A percentile compares a stretch with the other conserved stretches of the same genome.
Evolutionary conservation across 2,797 vertebrate genomes (phyloP).

Genomic region (Clamator glandarius): DNA sequence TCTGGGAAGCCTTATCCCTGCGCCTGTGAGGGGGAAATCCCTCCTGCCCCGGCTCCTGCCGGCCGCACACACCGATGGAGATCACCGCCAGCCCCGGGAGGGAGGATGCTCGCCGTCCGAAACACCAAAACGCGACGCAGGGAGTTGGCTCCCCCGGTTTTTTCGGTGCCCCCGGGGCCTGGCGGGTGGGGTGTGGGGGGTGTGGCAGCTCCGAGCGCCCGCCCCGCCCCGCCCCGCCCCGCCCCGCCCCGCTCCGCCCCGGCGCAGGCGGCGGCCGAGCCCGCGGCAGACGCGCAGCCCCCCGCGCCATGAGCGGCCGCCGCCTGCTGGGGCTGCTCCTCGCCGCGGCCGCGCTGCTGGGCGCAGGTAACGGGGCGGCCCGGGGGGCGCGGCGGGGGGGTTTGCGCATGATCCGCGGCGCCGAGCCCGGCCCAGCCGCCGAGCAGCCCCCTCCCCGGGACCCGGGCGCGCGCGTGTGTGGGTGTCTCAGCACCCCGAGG

Average conservation of each 20-base stretch:
- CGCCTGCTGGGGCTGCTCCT: conserved; percentile 4
- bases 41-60: too few species aligned
- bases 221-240: not conserved
- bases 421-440: not conserved
- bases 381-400: not conserved
- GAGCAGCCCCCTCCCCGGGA: not conserved
- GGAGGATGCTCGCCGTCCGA: too few species aligned
- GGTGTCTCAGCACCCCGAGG: not conserved
- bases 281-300: not conserved
- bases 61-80: too few species aligned
- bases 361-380: conserved; percentile 9
- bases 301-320: conserved; percentile 1
- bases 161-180: too few species aligned
- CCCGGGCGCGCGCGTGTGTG: too few species aligned
- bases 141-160: too few species aligned
- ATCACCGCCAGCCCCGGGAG: too few species aligned
- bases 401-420: not conserved
- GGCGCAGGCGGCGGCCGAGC: not conserved
- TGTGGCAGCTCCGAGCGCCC: not conserved
- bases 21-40: too few species aligned
- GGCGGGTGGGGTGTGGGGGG: too few species aligned
- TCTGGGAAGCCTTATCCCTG: too few species aligned
- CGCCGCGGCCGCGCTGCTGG: not conserved
- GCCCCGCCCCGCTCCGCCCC: not conserved
- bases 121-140: too few species aligned